Evolutionary conservation across 2,113 vertebrate species (phyloP).

Genomic region (Crotalus helleri): DNA sequence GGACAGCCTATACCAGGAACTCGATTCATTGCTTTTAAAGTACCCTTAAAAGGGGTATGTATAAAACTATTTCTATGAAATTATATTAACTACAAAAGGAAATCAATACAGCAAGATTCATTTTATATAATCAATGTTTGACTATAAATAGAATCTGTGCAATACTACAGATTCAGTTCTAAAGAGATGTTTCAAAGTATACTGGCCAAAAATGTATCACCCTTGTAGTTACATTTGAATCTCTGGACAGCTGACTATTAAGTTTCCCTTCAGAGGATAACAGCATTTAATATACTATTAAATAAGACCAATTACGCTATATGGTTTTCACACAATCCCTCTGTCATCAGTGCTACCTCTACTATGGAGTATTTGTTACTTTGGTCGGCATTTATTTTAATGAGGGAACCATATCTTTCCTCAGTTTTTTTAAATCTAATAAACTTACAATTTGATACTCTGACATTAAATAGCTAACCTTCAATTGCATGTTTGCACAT

Average conservation of each 20-base stretch:
- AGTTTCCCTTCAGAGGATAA: background rate
- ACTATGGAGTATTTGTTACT: background rate
- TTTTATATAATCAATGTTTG: background rate
- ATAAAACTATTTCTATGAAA: slow-evolving; percentile 23
- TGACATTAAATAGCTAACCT: background rate
- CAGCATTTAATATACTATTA: background rate
- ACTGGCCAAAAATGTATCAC: background rate
- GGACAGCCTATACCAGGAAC: slow-evolving; percentile 69
- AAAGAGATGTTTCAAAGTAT: background rate
- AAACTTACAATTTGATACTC: background rate
- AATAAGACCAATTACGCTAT: background rate
- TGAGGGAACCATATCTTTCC: background rate
- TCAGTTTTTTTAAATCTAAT: background rate
- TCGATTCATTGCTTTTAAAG: slow-evolving; percentile 72
- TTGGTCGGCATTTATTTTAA: background rate
- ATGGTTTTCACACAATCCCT: background rate
- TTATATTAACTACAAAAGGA: slow-evolving; percentile 8
- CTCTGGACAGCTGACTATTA: background rate
- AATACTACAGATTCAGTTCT: background rate
- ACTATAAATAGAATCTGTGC: background rate
- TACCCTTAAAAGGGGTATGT: slow-evolving; percentile 73
- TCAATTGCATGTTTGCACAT: background rate
- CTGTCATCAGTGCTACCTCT: background rate
- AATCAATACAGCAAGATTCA: background rate
- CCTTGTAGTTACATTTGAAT: background rate